phyloP scores from a whole-genome alignment of 23 tunicate species.

The Halocynthia roretzi region DNA sequence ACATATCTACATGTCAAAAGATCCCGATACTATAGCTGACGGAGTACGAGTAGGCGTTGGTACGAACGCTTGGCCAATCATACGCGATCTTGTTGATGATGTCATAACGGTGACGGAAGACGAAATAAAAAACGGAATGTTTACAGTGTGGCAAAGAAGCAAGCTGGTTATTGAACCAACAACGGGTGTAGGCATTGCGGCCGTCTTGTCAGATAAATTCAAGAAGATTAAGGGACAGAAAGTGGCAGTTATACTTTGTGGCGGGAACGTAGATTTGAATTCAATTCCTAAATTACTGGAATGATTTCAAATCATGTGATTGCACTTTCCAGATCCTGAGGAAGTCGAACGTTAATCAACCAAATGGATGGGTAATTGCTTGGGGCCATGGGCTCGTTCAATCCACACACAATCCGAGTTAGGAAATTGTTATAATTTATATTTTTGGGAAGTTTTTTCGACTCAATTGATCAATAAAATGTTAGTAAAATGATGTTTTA shows the following conservation, averaged over 20 bases:
- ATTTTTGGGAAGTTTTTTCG: no score
- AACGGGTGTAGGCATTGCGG: constrained; percentile 81
- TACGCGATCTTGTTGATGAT: constrained; percentile 82
- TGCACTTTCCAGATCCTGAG: no score
- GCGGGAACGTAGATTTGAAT: constrained; percentile 72
- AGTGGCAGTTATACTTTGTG: constrained; percentile 87
- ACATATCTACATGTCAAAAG: constrained; percentile 25
- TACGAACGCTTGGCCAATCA: constrained; percentile 90
- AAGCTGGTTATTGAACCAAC: constrained; percentile 90
- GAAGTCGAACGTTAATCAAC: no score
- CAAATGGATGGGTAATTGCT: no score
- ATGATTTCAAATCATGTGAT: no score
- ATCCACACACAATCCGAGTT: no score
- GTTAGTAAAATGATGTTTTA: no score
- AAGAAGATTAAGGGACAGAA: constrained; percentile 17
- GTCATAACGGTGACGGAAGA: constrained; percentile 80
- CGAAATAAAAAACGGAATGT: constrained; percentile 56
- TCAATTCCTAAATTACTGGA: background rate
- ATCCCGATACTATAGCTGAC: constrained; percentile 74
- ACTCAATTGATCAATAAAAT: no score
- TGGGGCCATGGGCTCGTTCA: no score
- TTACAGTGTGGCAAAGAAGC: constrained; percentile 68
- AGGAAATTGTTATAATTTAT: no score
- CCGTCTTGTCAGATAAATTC: constrained; percentile 40
- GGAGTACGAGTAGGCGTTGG: constrained; percentile 78